Evolutionary conservation across 2,113 vertebrate genomes (phyloP), one percentile per base, ranked within the genome.

Genomic region (Ibidorhyncha struthersii): DNA sequence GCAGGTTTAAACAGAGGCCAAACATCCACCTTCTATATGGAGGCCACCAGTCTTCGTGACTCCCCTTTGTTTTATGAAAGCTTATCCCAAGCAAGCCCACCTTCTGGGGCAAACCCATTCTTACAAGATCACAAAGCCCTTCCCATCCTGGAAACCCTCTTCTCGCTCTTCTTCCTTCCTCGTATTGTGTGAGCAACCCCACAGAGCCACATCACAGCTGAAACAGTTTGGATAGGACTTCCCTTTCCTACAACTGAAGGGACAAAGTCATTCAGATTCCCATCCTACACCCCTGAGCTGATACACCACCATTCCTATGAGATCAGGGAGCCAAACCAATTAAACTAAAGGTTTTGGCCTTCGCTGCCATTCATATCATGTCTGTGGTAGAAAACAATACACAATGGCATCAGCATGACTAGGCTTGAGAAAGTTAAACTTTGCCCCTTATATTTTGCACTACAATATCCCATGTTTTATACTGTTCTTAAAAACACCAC

Each of bases 131-230:
- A 65, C 7, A 18, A 53, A 86, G 74, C 34, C 49, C 45, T 83
- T 92, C 84, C 84, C 90, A 95, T 67, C 58, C 49, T 32, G 38
- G 62, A 25, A 90, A 80, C 78, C 59, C 2, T 90, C 86, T 86
- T 93, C 74, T 72, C 5, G 1, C 36, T 90, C 81, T 90, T 96
- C 82, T 96, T 96, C 96, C 95, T 95, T 95, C 95, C 96, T 95
- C 0, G n/a, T 88, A 93, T 92, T 97, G 96, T 96, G 86, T 38
- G 63, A 93, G 38, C 62, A 91, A 43, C 43, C 70, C 59, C 74
- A 86, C 43, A 86, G 58, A 91, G 58, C 30, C 66, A 73, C 58
- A 61, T 55, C 41, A 22, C 90, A 73, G 50, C 85, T 86, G 66
- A 77, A 97, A 85, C 6, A 71, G 34, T 72, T 91, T 88, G 93